Evolutionary conservation across 2,888 invertebrate genomes (phyloP).

Genomic region (Cheilosia grossa): DNA sequence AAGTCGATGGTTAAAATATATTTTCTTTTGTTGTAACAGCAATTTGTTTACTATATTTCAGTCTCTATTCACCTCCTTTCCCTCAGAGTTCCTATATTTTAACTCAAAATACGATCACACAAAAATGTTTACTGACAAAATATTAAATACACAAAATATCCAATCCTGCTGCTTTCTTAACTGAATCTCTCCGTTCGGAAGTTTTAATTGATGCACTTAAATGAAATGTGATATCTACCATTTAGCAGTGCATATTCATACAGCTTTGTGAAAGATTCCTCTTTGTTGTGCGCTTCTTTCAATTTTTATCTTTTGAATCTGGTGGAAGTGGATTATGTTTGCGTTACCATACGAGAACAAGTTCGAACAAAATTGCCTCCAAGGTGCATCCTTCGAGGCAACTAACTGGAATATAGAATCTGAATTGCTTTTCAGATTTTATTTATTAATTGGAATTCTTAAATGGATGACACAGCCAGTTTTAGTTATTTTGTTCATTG

Average conservation of each 20-base stretch:
- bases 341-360: constrained; percentile 5
- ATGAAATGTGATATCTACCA: background rate
- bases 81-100: too few species aligned
- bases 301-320: background rate
- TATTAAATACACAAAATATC: too few species aligned
- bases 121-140: too few species aligned
- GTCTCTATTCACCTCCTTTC: too few species aligned
- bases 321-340: constrained; percentile 4
- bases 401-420: background rate
- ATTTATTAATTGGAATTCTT: constrained; percentile 3
- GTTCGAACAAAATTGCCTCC: constrained; percentile 32
- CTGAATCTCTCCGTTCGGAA: background rate
- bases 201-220: background rate
- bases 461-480: background rate
- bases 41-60: too few species aligned
- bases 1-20: too few species aligned
- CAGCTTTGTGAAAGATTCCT: background rate
- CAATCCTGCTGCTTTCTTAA: too few species aligned
- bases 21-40: too few species aligned
- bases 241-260: background rate
- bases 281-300: background rate
- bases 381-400: constrained; percentile 8
- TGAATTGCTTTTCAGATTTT: constrained; percentile 2
- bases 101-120: too few species aligned
- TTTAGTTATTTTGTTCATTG: background rate